phyloP scores from a whole-genome alignment of 2,113 vertebrate genomes.

The Miniopterus natalensis region DNA sequence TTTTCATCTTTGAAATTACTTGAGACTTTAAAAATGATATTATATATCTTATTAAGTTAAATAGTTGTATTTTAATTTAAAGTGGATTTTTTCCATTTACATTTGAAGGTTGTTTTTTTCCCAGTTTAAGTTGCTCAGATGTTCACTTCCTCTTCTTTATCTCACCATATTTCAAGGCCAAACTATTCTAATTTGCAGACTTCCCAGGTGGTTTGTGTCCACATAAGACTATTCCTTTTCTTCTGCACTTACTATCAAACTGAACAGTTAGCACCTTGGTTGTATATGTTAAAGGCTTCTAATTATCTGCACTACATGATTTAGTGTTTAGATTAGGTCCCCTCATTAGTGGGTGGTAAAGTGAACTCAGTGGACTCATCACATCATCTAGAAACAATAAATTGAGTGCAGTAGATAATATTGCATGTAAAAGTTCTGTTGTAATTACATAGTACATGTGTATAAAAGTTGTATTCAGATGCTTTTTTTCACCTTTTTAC shows the following conservation, averaged over 20 bases:
- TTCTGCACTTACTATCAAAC: conserved; percentile 29
- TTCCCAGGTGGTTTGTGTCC: conserved; percentile 29
- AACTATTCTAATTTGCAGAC: conserved; percentile 60
- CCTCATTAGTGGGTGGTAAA: conserved; percentile 26
- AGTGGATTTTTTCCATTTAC: not conserved
- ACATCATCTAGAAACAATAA: not conserved
- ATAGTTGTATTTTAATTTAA: conserved; percentile 39
- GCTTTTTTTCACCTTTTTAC: not conserved
- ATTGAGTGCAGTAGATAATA: not conserved
- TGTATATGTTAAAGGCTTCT: conserved; percentile 37
- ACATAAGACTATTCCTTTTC: conserved; percentile 7
- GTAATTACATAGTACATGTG: not conserved
- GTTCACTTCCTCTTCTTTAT: not conserved
- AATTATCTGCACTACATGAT: conserved; percentile 49
- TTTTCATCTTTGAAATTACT: conserved; percentile 47
- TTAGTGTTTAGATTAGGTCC: conserved; percentile 39
- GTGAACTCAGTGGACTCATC: conserved; percentile 40
- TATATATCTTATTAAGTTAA: not conserved
- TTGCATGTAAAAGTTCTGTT: conserved; percentile 5
- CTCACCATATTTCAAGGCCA: not conserved
- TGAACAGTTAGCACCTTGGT: conserved; percentile 42
- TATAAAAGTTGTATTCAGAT: not conserved
- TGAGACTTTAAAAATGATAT: not conserved
- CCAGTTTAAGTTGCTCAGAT: not conserved
- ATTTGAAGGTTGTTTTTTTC: not conserved